Evolutionary conservation across 2,797 vertebrate genomes (phyloP).

Genomic region (Coregonus suidteri): DNA sequence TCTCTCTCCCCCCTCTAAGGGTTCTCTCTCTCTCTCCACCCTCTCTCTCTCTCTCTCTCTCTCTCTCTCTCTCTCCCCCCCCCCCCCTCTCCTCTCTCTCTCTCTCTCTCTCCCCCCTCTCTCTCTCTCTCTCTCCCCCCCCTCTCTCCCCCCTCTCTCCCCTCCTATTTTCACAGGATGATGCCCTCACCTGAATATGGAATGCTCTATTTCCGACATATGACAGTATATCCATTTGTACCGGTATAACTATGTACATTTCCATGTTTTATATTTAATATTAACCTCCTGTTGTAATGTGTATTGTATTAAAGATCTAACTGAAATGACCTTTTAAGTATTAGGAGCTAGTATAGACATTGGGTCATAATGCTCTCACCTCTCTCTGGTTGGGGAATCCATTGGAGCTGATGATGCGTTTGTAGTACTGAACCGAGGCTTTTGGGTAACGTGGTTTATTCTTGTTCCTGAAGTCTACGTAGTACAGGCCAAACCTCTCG

Average conservation of each 20-base stretch:
- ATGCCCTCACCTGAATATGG: neutral
- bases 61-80: no score
- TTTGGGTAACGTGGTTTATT: slow-evolving; percentile 91
- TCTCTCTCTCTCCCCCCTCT: no score
- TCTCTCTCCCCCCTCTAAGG: no score
- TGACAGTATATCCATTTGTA: neutral
- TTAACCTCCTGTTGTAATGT: neutral
- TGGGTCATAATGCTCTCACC: slow-evolving; percentile 61
- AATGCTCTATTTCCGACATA: neutral
- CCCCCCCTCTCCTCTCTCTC: no score
- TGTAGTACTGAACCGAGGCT: slow-evolving; percentile 90
- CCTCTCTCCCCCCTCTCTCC: neutral
- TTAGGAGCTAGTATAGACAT: no score
- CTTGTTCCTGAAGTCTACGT: slow-evolving; percentile 86
- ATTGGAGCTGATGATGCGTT: slow-evolving; percentile 84
- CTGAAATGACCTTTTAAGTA: no score
- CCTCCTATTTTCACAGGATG: neutral
- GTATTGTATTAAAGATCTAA: slow-evolving; percentile 2
- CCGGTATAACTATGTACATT: neutral
- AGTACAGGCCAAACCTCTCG: slow-evolving; percentile 89
- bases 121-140: no score
- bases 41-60: no score
- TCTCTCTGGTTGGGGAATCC: slow-evolving; percentile 91
- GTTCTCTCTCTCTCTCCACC: neutral
- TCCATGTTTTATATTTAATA: neutral